These are phyloP conservation scores for Arrhopalites spinosus DNA, from an alignment of 2,888 invertebrate genomes.

Conservation along the genomic window DNA sequence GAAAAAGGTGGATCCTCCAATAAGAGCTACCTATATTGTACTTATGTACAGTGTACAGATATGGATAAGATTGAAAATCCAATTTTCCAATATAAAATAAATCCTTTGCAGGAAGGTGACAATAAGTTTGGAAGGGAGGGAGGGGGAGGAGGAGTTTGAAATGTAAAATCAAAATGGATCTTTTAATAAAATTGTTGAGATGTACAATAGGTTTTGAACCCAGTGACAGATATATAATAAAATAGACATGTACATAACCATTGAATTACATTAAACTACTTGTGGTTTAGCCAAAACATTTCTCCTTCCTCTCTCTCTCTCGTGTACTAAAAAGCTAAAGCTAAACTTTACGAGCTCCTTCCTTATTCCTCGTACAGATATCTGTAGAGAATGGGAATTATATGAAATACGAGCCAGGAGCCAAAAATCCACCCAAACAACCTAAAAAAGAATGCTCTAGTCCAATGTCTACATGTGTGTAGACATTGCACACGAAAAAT, in stretches of 20 bases:
- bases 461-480: background rate
- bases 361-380: background rate
- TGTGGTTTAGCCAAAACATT: constrained; percentile 19
- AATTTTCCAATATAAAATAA: constrained; percentile 27
- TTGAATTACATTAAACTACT: constrained; percentile 4
- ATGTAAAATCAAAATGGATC: constrained; percentile 24
- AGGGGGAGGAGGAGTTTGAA: background rate
- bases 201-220: background rate
- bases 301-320: background rate
- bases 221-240: background rate
- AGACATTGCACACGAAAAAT: background rate
- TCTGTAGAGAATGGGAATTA: background rate
- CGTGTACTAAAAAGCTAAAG: background rate
- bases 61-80: too few species aligned
- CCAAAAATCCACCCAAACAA: constrained; percentile 14
- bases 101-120: constrained; percentile 31
- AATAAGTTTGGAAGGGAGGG: background rate
- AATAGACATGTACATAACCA: background rate
- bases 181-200: constrained; percentile 30
- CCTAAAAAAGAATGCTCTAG: background rate
- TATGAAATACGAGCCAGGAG: constrained; percentile 33
- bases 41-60: constrained; percentile 2
- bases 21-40: background rate
- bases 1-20: background rate
- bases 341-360: constrained; percentile 18